These are phyloP conservation scores for Oligia strigilis DNA, from an alignment of 2,888 invertebrate species.

Conservation along the genomic window DNA sequence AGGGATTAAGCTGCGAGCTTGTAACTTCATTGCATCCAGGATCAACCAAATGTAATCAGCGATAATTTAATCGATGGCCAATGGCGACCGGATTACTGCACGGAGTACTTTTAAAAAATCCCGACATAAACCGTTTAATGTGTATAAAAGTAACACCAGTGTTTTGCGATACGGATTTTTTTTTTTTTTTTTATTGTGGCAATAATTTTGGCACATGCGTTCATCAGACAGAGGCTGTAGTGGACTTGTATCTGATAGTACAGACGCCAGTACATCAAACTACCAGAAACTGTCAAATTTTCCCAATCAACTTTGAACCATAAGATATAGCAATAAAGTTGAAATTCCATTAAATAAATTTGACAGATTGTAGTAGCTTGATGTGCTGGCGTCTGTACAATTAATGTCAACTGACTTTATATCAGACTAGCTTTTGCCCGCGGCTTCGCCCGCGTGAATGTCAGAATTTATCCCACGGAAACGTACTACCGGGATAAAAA, in stretches of 20 bases:
- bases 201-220: not conserved
- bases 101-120: slow-evolving; percentile 18
- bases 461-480: not conserved
- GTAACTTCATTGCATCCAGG: slow-evolving; percentile 52
- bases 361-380: too few species aligned
- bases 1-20: slow-evolving; percentile 35
- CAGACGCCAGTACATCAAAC: too few species aligned
- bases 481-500: not conserved
- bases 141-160: slow-evolving; percentile 24
- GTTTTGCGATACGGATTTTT: slow-evolving; percentile 6
- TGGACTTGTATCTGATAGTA: not conserved
- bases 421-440: not conserved
- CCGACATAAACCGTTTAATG: slow-evolving; percentile 30
- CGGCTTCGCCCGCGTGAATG: not conserved
- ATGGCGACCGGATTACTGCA: slow-evolving; percentile 34
- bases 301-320: too few species aligned
- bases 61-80: slow-evolving; percentile 50
- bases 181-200: not conserved
- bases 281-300: too few species aligned
- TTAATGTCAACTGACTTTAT: not conserved
- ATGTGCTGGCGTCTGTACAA: not conserved
- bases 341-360: too few species aligned
- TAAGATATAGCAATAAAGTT: too few species aligned
- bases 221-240: not conserved
- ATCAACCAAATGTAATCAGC: slow-evolving; percentile 57